phyloP scores from a whole-genome alignment of 2,113 vertebrate species.

The Pelvicachromis taeniatus region DNA sequence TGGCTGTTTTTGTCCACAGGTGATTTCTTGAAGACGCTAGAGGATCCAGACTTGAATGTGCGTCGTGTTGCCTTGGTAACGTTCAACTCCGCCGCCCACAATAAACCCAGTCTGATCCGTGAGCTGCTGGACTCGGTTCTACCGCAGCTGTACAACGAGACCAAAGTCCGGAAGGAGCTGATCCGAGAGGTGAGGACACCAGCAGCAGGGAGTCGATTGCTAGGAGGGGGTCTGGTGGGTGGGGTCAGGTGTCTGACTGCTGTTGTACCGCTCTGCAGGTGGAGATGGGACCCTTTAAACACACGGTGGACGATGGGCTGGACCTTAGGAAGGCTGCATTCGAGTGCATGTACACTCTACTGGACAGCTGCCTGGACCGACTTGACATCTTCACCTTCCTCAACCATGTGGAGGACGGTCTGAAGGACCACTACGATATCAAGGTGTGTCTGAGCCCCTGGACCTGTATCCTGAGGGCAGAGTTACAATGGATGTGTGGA shows the following conservation, averaged over 20 bases:
- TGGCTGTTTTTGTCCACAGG: slow-evolving; percentile 67
- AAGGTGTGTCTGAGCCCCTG: slow-evolving; percentile 73
- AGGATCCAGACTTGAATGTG: slow-evolving; percentile 97
- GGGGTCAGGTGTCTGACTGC: neutral
- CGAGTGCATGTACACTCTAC: slow-evolving; percentile 98
- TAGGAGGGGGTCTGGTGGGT: neutral
- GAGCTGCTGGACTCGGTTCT: slow-evolving; percentile 95
- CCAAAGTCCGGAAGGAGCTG: slow-evolving; percentile 97
- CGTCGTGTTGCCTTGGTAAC: slow-evolving; percentile 95
- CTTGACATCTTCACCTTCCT: slow-evolving; percentile 99
- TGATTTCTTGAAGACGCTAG: slow-evolving; percentile 96
- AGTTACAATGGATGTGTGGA: too few species aligned
- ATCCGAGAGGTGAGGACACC: slow-evolving; percentile 85
- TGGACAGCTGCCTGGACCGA: slow-evolving; percentile 97
- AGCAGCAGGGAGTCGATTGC: neutral
- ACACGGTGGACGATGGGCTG: slow-evolving; percentile 95
- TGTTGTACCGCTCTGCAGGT: slow-evolving; percentile 69
- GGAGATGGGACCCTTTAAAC: slow-evolving; percentile 99
- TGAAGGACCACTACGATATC: slow-evolving; percentile 99
- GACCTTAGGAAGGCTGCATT: slow-evolving; percentile 97
- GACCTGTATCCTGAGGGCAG: neutral
- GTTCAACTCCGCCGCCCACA: slow-evolving; percentile 97
- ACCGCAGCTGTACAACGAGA: slow-evolving; percentile 97
- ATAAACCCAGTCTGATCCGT: slow-evolving; percentile 95
- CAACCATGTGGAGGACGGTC: slow-evolving; percentile 97